Evolutionary conservation across 2,888 invertebrate species (phyloP).

Genomic region (Euproctis similis): DNA sequence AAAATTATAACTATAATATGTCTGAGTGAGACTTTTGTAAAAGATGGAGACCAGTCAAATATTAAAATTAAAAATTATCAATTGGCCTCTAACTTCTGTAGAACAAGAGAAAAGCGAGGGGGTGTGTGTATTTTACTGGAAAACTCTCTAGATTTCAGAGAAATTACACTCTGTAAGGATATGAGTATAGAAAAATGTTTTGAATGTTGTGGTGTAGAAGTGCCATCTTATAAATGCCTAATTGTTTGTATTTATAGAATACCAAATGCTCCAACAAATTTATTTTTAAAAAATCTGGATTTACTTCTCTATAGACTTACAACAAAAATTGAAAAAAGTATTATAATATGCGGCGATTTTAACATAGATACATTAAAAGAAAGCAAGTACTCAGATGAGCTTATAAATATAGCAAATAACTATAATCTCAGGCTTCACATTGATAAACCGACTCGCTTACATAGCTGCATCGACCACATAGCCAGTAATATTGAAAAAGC

Average conservation of each 20-base stretch:
- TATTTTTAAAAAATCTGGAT: too few species aligned
- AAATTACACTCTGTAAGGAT: neutral
- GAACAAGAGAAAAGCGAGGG: neutral
- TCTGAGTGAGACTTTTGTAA: neutral
- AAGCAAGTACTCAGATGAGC: too few species aligned
- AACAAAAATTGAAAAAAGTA: too few species aligned
- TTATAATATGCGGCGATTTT: too few species aligned
- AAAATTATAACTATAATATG: neutral
- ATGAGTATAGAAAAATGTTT: neutral
- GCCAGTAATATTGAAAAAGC: too few species aligned
- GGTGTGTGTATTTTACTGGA: neutral
- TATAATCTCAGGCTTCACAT: too few species aligned
- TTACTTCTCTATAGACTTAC: too few species aligned
- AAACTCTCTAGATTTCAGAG: neutral
- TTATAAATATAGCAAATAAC: too few species aligned
- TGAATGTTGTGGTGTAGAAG: conserved; percentile 1
- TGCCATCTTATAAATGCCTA: neutral
- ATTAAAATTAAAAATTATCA: neutral
- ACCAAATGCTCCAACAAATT: neutral
- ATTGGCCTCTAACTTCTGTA: neutral
- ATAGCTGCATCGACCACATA: too few species aligned
- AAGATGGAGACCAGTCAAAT: neutral
- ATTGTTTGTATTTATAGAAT: neutral
- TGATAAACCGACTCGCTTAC: too few species aligned
- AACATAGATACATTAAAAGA: too few species aligned